Percentiles rank a stretch among this genome's conserved stretches.
Conservation (phyloP, 2,113 vertebrate species). For the Apodemus speciosus region DNA sequence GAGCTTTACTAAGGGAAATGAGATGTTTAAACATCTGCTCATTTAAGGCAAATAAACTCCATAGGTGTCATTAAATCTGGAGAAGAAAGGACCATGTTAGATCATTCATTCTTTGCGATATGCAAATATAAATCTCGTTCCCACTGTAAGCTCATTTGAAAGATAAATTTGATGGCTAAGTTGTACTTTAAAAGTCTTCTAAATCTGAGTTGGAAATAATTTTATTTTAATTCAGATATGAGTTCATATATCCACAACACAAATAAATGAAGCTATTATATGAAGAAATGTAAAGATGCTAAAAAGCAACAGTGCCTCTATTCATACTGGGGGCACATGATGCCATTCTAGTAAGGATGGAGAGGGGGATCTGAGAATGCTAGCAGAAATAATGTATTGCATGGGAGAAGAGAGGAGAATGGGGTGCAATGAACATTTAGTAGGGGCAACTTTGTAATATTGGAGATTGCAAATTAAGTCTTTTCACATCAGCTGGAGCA, state of each 20-base stretch:
- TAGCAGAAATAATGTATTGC: not conserved
- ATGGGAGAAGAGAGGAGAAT: not conserved
- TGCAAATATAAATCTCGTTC: constrained; percentile 42
- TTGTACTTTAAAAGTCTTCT: constrained; percentile 25
- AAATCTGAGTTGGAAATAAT: not conserved
- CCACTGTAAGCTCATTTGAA: constrained; percentile 17
- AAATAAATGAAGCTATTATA: not conserved
- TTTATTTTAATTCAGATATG: constrained; percentile 21
- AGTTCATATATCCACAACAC: not conserved
- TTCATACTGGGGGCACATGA: not conserved
- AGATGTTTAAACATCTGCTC: constrained; percentile 41
- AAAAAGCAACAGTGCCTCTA: not conserved
- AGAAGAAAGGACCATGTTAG: not conserved
- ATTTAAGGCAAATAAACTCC: constrained; percentile 49
- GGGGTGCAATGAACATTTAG: not conserved
- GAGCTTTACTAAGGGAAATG: not conserved
- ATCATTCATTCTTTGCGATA: constrained; percentile 41
- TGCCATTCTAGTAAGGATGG: not conserved
- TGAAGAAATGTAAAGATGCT: not conserved
- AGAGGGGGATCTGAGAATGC: not conserved
- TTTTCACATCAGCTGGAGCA: not conserved
- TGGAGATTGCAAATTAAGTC: not conserved
- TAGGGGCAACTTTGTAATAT: not conserved
- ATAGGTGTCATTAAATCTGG: not conserved
- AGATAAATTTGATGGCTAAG: constrained; percentile 44